Evolutionary conservation across 2,797 vertebrate genomes (phyloP), one percentile per base, ranked within the genome.

Genomic region (Neosilurus mollespiculum): DNA sequence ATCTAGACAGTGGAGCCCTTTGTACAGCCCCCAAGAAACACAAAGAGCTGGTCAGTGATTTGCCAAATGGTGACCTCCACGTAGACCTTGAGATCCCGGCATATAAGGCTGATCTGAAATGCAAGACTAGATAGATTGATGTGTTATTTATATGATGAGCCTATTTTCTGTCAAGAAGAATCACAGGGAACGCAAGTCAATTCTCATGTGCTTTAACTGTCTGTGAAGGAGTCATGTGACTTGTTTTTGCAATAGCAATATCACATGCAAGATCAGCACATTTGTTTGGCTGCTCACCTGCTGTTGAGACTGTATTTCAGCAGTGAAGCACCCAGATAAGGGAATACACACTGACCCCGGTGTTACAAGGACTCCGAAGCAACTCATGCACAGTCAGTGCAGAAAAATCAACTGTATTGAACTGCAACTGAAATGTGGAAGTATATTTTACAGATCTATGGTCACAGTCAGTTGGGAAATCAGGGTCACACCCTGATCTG

Each of bases 271-370:
- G n/a, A 15, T 58, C 53, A 76, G 30, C 54, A 22, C 26, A 22
- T 37, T 76, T 59, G 54, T 76, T 58, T 76, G 54, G 59, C 54
- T 37, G 54, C 54, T 76, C 54, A 76, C 54, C 16, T 76, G 26
- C 18, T 34, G 24, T 20, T 58, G 18, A 9, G 26, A 20, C 53
- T 34, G 4, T 26, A 54, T 51, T 53, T 14, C n/a, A 72, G 43
- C 7, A 54, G 70, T 16, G 14, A 20, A 11, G 12, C 9, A 5
- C 18, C 26, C 53, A 58, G 26, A 75, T 75, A 75, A 56, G 24
- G 51, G 15, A 20, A 22, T 34, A 58, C 10, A 16, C 54, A 76
- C 54, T 9, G 16, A 58, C 53, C 53, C 53, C 56, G 53, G 26
- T 56, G 16, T 56, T 56, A 56, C 4, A 56, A 14, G 54, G 16